Percentiles rank a stretch among this genome's conserved stretches.
phyloP scores from a whole-genome alignment of 64 coral and sea anemone genomes.

The Montipora foliosa region DNA sequence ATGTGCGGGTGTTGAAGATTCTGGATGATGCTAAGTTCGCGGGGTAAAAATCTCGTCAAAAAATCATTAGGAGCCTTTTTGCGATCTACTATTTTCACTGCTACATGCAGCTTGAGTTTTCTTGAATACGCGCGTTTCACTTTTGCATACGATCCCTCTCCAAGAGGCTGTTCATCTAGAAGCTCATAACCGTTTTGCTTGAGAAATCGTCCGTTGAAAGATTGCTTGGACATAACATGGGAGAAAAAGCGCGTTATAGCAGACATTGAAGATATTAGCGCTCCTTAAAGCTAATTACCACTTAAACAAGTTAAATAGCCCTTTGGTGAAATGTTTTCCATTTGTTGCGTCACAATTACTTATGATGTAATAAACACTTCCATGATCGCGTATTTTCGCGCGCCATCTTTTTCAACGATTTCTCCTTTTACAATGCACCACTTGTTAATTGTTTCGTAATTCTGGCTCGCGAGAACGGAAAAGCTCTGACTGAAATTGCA shows the following conservation, averaged over 20 bases:
- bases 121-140: conserved; percentile 84
- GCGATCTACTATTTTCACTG: conserved; percentile 93
- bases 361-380: neutral
- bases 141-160: conserved; percentile 94
- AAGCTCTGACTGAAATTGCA: no score
- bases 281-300: neutral
- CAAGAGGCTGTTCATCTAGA: conserved; percentile 55
- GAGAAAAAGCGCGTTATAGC: conserved; percentile 46
- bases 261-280: conserved; percentile 38
- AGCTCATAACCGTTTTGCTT: conserved; percentile 78
- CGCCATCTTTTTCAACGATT: neutral
- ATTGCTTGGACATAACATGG: conserved; percentile 49
- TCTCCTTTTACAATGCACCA: no score
- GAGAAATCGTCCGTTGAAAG: conserved; percentile 77
- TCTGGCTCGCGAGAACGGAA: no score
- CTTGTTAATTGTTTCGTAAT: no score
- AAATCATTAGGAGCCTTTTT: conserved; percentile 92
- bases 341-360: conserved; percentile 22
- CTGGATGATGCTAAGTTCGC: conserved; percentile 87
- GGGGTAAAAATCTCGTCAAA: conserved; percentile 89
- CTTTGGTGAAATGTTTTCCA: neutral
- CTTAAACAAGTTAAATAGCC: neutral
- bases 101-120: conserved; percentile 76
- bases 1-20: conserved; percentile 79
- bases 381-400: neutral